Evolutionary conservation across 1,140 invertebrate genomes (phyloP).

Genomic region (Bombus ignitus): DNA sequence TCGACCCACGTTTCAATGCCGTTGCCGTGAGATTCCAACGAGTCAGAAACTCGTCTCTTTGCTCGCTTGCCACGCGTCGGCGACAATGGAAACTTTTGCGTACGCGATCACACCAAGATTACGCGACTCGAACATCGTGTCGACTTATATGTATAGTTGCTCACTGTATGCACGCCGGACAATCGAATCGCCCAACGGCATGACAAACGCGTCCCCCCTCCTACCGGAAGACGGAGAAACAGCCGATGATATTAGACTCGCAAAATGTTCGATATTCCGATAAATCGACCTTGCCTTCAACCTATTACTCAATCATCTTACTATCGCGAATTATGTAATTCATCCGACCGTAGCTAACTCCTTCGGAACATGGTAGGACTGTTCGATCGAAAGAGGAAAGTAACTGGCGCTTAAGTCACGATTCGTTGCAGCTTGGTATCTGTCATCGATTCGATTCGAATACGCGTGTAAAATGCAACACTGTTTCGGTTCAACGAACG

Average conservation of each 20-base stretch:
- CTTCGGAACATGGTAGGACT: background rate
- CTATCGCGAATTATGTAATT: constrained; percentile 47
- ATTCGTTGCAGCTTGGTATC: constrained; percentile 29
- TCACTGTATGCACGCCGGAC: background rate
- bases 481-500: too few relatives aligned
- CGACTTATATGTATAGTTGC: background rate
- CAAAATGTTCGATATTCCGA: background rate
- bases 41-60: background rate
- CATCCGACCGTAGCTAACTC: background rate
- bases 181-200: background rate
- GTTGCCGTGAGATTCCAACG: background rate
- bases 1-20: background rate
- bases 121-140: background rate
- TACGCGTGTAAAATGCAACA: background rate
- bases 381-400: background rate
- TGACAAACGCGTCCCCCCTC: background rate
- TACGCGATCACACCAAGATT: background rate
- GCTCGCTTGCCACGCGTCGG: background rate
- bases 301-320: background rate
- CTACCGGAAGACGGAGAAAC: background rate
- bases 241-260: background rate
- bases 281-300: background rate
- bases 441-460: constrained; percentile 13
- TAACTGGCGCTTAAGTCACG: background rate
- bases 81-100: background rate